Base-by-base conservation (phyloP, 2,888 invertebrate species). In the Melanotus villosus region DNA sequence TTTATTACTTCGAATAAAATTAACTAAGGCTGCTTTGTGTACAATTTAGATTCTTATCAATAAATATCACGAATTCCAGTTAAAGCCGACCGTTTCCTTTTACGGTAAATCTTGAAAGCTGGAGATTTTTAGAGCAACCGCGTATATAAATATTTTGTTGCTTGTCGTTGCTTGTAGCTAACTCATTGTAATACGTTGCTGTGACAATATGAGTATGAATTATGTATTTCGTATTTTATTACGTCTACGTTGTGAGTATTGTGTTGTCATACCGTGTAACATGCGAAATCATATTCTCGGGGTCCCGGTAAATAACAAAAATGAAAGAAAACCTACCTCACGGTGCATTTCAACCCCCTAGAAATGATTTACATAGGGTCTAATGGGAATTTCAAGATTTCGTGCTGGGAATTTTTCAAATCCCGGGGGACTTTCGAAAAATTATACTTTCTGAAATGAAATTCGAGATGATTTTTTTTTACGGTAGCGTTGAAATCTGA, bases 31-130 rank as follows among this genome's bases (percentile, higher is more conserved):
- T 76, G 79, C 79, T 80, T 80, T 80, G 79, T 79, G 79, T 74
- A 74, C 76, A 76, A 77, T 76, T 78, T 79, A 73, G 81, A 81
- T 81, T 77, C 77, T 78, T 80, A 81, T 81, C 80, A 76, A 79
- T 80, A 80, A 80, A 81, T 80, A 80, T 79, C 78, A 77, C 65
- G 79, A 75, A 81, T 80, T 79, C 80, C 79, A 73, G 68, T 74
- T 43, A 41, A 26, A 76, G 73, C 76, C 73, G 74, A 70, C 75
- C 76, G 77, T 76, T 76, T 71, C 80, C 81, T 77, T 81, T 80
- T 80, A 80, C 77, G 79, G 81, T 75, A 79, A 76, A 75, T 73
- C 71, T 74, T 75, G 52, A 54, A 47, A 65, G 54, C 21, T 14
- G 43, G 21, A 21, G 64, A 65, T 65, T 65, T 65, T 65, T 65